Evolutionary conservation across 2,113 vertebrate species (phyloP), one percentile per base, ranked within the genome.

Genomic region (Barbus barbus): DNA sequence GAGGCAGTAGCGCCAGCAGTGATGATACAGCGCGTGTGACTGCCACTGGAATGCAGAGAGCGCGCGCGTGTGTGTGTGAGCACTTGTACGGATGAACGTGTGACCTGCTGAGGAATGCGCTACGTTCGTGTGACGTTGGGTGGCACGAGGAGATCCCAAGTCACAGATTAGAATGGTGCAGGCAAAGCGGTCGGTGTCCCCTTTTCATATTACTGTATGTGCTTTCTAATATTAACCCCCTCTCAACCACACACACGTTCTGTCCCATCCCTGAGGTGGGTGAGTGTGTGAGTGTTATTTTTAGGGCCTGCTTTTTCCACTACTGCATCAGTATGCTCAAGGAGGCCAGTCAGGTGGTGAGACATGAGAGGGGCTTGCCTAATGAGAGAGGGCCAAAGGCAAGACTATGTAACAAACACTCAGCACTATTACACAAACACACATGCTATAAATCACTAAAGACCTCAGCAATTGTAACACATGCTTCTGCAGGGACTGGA

Each of bases 11-110:
- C 28, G n/a, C 31, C 41, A 84, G 83, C 51, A 48, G 31, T 81
- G 82, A 86, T 86, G 84, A 85, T 85, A 90, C 84, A 84, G 84
- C 85, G 88, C 90, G 83, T 92, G 92, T 94, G 93, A 94, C 91
- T 84, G 87, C 28, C 3, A 13, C 72, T 82, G 84, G 88, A 84
- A 90, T 90, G 84, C 65, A 53, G 71, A 69, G 89, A 84, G 89
- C 41, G 58, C 9, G 48, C 20, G 48, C 20, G 48, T 51, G 48
- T 51, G 48, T 51, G 48, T 20, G 48, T 51, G 48, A n/a, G 53
- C 20, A 7, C 20, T 22, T 58, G 20, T 31, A 22, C 53, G 24
- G 14, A 3, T 41, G 75, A 73, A 81, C 89, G 87, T 91, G 92
- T 95, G 93, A 94, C 91, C 82, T 74, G 48, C 60, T 5, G 24